Base-by-base conservation (phyloP, 1,140 invertebrate species). In the Brachionus angularis region DNA sequence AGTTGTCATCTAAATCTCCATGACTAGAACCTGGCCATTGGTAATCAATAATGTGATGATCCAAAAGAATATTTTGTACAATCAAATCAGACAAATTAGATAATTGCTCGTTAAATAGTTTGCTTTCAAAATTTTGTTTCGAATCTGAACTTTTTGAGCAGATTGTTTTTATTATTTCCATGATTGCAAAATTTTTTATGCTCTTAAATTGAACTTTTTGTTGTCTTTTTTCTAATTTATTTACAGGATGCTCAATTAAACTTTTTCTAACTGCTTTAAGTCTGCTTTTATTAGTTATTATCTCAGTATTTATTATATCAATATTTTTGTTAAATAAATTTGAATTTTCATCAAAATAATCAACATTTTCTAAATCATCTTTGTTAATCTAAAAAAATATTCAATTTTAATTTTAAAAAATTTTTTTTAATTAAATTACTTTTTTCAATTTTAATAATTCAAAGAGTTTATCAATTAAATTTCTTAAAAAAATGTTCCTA, bases 1-100 rank as follows among this genome's bases (percentile, higher is more conserved):
- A 67, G 36, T 67, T 67, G 23, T 67, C 62, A 47, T 47, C 47
- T 10, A 67, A 33, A 7, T 67, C 62, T 31, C 47, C 42, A 12
- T 39, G 47, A 23, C 12, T 47, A 34, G 62, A 46, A 3, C 47
- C 42, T 2, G 62, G 62, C 62, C 62, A 67, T 23, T 67, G 42
- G 42, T 58, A 58, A 21, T 58, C 53, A 23, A 58, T 34, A 58
- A 23, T 39, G 39, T 58, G 53, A 23, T 36, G 5, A 42, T 58
- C 53, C 18, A 58, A 39, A 2, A 58, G 33, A n/a, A 58, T 18
- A 39, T 58, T 58, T 12, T 58, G 33, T 8, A 58, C 53, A n/a
- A 58, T 25, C 25, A 58, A n/a, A 21, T 58, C 33, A 4, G 53
- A 31, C n/a, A 58, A 58, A 39, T 58, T 36, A 12, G 33, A 58